These are phyloP conservation scores for Spinus pinus DNA, from an alignment of 2,797 vertebrate species.

Conservation along the genomic window DNA sequence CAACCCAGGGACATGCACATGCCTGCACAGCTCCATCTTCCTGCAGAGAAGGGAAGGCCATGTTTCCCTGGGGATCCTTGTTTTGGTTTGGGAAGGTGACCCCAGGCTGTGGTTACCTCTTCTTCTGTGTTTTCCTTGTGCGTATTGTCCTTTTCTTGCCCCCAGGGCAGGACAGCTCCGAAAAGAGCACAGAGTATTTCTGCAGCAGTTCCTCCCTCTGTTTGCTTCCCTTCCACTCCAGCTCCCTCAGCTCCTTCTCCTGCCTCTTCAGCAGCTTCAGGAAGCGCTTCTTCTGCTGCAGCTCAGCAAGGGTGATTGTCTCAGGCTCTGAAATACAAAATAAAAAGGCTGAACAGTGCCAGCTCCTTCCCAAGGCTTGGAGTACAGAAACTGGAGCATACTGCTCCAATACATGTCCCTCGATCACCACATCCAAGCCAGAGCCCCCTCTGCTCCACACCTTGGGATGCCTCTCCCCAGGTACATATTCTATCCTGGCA, in stretches of 20 bases:
- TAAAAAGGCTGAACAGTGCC: neutral
- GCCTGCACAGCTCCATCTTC: neutral
- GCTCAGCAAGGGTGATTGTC: conserved; percentile 82
- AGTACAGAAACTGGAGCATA: neutral
- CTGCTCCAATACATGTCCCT: neutral
- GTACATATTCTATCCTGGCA: neutral
- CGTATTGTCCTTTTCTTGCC: conserved; percentile 50
- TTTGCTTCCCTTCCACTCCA: conserved; percentile 85
- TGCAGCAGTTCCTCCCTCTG: conserved; percentile 87
- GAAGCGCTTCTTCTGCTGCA: conserved; percentile 87
- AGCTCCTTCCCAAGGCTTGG: neutral
- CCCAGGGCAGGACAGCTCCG: conserved; percentile 50
- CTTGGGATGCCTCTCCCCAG: neutral
- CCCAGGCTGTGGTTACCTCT: conserved; percentile 74
- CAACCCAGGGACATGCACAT: neutral
- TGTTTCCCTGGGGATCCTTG: neutral
- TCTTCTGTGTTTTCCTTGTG: conserved; percentile 74
- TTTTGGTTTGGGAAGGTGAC: neutral
- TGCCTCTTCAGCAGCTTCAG: conserved; percentile 89
- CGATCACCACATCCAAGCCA: neutral
- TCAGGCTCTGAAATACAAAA: conserved; percentile 73
- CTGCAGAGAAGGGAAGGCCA: neutral
- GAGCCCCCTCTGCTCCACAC: neutral
- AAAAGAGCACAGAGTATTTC: conserved; percentile 80
- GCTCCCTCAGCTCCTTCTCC: conserved; percentile 89